Percentiles rank a stretch among this genome's conserved stretches.
Conservation (phyloP, 2,888 invertebrate genomes). For the Vesta saturnalis region DNA sequence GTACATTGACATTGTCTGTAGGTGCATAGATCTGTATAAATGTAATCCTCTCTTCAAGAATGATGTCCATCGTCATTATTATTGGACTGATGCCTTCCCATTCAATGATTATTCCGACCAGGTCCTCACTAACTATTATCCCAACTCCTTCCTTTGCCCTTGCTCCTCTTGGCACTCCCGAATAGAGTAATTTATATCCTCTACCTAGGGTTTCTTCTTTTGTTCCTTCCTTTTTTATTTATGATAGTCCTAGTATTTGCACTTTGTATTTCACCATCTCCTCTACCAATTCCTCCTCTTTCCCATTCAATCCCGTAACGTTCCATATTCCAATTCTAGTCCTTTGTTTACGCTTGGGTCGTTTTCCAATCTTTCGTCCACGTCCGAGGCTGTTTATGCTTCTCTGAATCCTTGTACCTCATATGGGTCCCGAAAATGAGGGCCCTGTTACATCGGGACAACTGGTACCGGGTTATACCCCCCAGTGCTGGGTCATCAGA, state of each 20-base stretch:
- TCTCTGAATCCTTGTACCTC: too few species aligned
- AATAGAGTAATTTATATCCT: constrained; percentile 8
- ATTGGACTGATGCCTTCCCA: neutral
- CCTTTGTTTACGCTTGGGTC: too few species aligned
- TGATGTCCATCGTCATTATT: constrained; percentile 10
- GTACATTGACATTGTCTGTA: too few species aligned
- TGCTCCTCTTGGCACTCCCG: constrained; percentile 12
- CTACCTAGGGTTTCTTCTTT: neutral
- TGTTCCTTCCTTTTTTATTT: constrained; percentile 3
- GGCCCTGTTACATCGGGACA: too few species aligned
- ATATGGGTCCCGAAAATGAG: too few species aligned
- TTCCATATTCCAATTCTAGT: constrained; percentile 6
- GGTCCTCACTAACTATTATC: too few species aligned
- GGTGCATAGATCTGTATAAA: constrained; percentile 13
- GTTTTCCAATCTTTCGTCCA: constrained; percentile 1
- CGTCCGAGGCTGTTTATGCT: too few species aligned
- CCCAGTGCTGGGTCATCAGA: too few species aligned
- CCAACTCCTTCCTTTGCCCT: constrained; percentile 9
- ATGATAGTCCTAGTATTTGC: constrained; percentile 5
- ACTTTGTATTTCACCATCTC: constrained; percentile 8
- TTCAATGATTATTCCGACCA: neutral
- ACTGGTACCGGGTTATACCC: too few species aligned
- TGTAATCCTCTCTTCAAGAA: too few species aligned
- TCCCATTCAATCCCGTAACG: constrained; percentile 8
- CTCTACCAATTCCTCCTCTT: too few species aligned